Percentiles rank a stretch among this genome's conserved stretches.
These are phyloP conservation scores for Therioaphis trifolii DNA, from an alignment of 2,888 invertebrate species.

Conservation along the genomic window DNA sequence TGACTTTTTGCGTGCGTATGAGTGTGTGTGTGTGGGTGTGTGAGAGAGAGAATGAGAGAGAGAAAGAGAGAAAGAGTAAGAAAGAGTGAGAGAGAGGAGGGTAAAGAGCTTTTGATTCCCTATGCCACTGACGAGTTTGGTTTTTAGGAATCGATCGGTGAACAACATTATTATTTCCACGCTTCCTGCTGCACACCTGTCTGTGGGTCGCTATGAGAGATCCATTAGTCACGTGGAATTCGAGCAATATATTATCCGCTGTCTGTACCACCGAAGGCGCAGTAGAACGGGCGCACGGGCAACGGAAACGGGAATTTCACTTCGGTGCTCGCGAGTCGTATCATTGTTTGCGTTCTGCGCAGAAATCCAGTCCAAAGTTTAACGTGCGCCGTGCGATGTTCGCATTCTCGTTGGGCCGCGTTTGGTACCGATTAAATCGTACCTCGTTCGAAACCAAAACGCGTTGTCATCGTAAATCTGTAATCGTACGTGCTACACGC, in stretches of 20 bases:
- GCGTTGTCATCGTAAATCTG: too few species aligned
- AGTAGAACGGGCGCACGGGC: background rate
- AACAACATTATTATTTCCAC: constrained; percentile 37
- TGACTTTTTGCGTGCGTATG: background rate
- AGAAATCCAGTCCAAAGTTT: too few species aligned
- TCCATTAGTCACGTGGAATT: constrained; percentile 54
- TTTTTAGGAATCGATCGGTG: constrained; percentile 45
- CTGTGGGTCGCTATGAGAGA: background rate
- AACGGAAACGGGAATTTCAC: background rate
- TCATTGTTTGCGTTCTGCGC: background rate
- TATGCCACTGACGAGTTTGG: background rate
- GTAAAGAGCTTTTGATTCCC: too few species aligned
- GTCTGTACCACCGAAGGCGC: background rate
- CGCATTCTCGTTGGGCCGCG: too few species aligned
- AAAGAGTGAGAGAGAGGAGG: too few species aligned
- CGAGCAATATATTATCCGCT: constrained; percentile 16
- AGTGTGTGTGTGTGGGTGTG: background rate
- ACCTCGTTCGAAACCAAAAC: too few species aligned
- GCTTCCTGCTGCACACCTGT: background rate
- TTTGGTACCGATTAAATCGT: too few species aligned
- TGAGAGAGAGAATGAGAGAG: too few species aligned
- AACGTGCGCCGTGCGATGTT: too few species aligned
- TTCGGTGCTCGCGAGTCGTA: background rate
- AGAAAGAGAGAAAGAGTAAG: too few species aligned
- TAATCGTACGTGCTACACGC: too few species aligned